Percentiles rank a stretch among this genome's conserved stretches.
These are phyloP conservation scores for Apus apus DNA, from an alignment of 2,113 vertebrate genomes.

Conservation along the genomic window DNA sequence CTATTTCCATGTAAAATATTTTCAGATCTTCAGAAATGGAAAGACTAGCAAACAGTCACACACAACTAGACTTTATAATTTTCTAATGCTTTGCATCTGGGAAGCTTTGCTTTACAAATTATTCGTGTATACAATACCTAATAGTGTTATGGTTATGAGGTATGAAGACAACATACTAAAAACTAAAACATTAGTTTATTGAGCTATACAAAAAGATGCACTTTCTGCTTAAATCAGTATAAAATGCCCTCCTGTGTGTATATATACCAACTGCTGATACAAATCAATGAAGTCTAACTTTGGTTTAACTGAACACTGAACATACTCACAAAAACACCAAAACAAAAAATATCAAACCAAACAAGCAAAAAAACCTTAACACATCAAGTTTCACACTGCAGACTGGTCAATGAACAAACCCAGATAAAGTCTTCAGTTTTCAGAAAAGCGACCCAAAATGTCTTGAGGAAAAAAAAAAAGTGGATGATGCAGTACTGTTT, in stretches of 20 bases:
- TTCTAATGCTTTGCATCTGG: neutral
- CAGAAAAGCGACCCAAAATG: neutral
- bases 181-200: neutral
- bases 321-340: neutral
- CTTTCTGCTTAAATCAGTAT: neutral
- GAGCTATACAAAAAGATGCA: neutral
- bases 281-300: neutral
- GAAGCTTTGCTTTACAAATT: neutral
- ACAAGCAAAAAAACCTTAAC: no score
- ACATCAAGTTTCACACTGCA: neutral
- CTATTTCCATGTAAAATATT: neutral
- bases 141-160: neutral
- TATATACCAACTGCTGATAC: neutral
- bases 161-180: neutral
- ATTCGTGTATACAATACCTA: neutral
- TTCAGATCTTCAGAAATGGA: neutral
- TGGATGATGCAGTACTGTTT: neutral
- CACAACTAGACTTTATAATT: neutral
- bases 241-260: neutral
- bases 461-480: neutral
- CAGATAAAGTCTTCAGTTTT: no score
- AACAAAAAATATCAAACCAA: neutral
- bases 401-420: neutral
- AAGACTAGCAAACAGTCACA: neutral
- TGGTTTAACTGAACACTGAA: neutral